Percentiles rank a stretch among this genome's conserved stretches.
These are phyloP conservation scores for Myotis brandtii DNA, from an alignment of 2,113 vertebrate species.

Conservation along the genomic window DNA sequence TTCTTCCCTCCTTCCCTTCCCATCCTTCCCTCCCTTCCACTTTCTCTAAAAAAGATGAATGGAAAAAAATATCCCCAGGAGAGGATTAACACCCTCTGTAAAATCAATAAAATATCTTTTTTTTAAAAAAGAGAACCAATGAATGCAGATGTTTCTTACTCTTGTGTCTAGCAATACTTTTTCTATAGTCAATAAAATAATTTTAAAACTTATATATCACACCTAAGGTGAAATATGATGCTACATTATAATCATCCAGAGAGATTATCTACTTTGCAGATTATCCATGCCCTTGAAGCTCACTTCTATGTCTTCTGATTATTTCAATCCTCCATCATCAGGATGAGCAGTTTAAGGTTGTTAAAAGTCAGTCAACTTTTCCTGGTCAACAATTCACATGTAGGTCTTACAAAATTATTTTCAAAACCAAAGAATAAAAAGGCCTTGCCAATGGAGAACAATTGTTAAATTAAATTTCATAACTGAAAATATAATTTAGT, in stretches of 20 bases:
- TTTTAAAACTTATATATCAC: conserved; percentile 33
- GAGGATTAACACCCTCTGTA: too few species aligned
- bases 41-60: too few species aligned
- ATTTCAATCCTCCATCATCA: conserved; percentile 51
- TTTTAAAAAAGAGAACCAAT: conserved; percentile 2
- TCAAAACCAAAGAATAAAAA: conserved; percentile 66
- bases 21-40: too few species aligned
- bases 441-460: conserved; percentile 1
- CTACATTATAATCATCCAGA: conserved; percentile 28
- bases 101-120: too few species aligned
- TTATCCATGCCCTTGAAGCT: conserved; percentile 16
- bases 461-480: conserved; percentile 43
- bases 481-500: conserved; percentile 48
- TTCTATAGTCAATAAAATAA: conserved; percentile 11
- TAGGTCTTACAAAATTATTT: conserved; percentile 60
- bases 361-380: conserved; percentile 48
- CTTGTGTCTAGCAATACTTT: conserved; percentile 1
- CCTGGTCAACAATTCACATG: conserved; percentile 20
- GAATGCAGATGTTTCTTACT: neutral
- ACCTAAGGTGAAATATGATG: conserved; percentile 45
- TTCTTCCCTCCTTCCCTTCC: too few species aligned
- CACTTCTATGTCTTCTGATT: conserved; percentile 4
- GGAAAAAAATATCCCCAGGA: too few species aligned
- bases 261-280: conserved; percentile 27
- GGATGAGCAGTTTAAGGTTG: neutral